Conservation (phyloP, 2,888 invertebrate species). For the Sarcophaga subvicina region DNA sequence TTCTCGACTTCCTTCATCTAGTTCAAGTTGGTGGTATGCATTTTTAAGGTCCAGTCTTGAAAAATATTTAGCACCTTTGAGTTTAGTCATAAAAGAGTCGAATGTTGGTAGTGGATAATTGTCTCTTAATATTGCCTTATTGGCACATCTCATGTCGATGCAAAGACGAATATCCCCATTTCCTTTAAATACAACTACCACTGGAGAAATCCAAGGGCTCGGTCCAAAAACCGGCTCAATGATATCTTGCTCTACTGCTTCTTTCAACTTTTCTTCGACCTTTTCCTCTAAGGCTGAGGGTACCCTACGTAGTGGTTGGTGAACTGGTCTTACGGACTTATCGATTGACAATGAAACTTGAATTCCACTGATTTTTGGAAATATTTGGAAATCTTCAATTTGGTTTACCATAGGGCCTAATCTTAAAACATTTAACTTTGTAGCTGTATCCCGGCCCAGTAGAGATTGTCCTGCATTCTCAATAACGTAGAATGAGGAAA, state of each 20-base stretch:
- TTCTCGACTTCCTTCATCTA: constrained; percentile 53
- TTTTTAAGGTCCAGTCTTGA: constrained; percentile 63
- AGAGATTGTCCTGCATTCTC: constrained; percentile 49
- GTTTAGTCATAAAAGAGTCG: constrained; percentile 36
- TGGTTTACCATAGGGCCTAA: constrained; percentile 41
- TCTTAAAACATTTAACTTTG: constrained; percentile 46
- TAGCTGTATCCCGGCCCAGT: constrained; percentile 54
- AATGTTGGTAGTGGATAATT: constrained; percentile 42
- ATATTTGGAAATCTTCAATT: not conserved
- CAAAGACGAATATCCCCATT: constrained; percentile 37
- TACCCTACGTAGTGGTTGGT: constrained; percentile 56
- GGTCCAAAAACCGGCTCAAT: constrained; percentile 58
- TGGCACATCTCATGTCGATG: constrained; percentile 25
- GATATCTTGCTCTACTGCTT: constrained; percentile 28
- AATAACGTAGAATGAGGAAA: constrained; percentile 57
- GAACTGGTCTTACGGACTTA: constrained; percentile 9
- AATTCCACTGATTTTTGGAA: constrained; percentile 73
- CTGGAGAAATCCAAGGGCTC: constrained; percentile 32
- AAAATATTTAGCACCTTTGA: constrained; percentile 71
- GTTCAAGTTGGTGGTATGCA: constrained; percentile 73
- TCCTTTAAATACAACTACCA: constrained; percentile 40
- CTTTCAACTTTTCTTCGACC: constrained; percentile 57
- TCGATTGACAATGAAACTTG: constrained; percentile 5
- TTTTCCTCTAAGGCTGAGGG: constrained; percentile 73
- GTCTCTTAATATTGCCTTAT: constrained; percentile 11